A percentile compares a stretch with the other conserved stretches of the same genome.
These are phyloP conservation scores for Synergus itoensis DNA, from an alignment of 2,888 invertebrate species.

Conservation along the genomic window DNA sequence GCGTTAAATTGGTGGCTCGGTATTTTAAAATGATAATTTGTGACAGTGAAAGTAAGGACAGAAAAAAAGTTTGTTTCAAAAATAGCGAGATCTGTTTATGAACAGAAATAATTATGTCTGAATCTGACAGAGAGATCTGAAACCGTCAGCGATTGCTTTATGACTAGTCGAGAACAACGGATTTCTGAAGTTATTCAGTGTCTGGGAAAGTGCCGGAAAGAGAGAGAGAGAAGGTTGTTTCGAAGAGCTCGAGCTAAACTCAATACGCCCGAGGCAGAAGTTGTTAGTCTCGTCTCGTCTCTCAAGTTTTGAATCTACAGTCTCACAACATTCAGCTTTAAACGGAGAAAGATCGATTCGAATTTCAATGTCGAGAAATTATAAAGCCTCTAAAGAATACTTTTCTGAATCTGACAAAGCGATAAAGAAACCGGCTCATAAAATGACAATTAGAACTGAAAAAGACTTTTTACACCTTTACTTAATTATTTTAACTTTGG, in stretches of 20 bases:
- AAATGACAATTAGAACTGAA: background rate
- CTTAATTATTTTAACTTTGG: background rate
- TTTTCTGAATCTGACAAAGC: background rate
- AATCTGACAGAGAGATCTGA: background rate
- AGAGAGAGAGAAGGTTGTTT: constrained; percentile 43
- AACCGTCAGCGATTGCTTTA: constrained; percentile 27
- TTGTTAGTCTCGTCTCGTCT: constrained; percentile 62
- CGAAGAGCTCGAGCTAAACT: constrained; percentile 57
- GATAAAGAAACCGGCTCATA: background rate
- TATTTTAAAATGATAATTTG: too few relatives aligned
- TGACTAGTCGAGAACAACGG: constrained; percentile 49
- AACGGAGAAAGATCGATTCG: constrained; percentile 52
- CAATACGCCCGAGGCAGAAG: constrained; percentile 61
- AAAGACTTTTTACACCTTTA: background rate
- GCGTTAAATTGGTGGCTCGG: too few relatives aligned
- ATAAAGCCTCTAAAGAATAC: background rate
- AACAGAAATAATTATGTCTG: background rate
- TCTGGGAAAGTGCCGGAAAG: constrained; percentile 49
- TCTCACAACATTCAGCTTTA: constrained; percentile 48
- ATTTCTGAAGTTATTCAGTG: constrained; percentile 54
- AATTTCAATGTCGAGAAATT: constrained; percentile 51
- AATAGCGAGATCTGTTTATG: background rate
- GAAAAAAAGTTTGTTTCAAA: too few relatives aligned
- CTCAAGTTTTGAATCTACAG: constrained; percentile 59
- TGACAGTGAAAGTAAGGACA: background rate